Evolutionary conservation across 2,113 vertebrate genomes (phyloP).

Genomic region (Saccopteryx leptura): DNA sequence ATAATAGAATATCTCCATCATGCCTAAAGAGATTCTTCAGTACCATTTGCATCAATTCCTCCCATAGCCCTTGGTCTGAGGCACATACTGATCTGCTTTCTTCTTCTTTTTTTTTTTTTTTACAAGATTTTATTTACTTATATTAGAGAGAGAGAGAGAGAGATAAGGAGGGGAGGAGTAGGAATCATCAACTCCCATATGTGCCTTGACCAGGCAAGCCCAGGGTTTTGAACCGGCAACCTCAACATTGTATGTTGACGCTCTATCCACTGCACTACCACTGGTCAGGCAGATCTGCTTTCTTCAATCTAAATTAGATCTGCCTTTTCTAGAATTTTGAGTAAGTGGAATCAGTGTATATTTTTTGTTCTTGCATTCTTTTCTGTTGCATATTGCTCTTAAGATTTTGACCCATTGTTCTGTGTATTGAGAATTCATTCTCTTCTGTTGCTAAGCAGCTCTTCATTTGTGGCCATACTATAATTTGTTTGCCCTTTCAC

Average conservation of each 20-base stretch:
- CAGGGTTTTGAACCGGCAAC: too few relatives aligned
- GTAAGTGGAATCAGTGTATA: not conserved
- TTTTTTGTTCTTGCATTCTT: not conserved
- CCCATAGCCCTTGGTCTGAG: not conserved
- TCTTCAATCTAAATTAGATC: not conserved
- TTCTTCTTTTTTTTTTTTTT: not conserved
- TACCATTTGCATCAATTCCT: not conserved
- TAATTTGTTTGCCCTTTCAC: not conserved
- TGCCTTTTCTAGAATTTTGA: slow-evolving; percentile 34
- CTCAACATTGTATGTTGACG: too few relatives aligned
- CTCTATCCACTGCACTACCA: too few relatives aligned
- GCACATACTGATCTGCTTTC: not conserved
- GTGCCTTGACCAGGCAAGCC: too few relatives aligned
- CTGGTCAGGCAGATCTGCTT: not conserved
- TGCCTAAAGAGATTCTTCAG: not conserved
- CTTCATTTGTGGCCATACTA: not conserved
- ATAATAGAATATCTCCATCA: not conserved
- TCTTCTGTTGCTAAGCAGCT: not conserved
- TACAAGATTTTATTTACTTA: too few relatives aligned
- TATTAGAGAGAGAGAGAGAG: too few relatives aligned
- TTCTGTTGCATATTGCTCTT: not conserved
- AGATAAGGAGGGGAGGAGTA: too few relatives aligned
- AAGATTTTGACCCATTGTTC: not conserved
- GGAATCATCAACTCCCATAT: too few relatives aligned
- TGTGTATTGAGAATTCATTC: not conserved